Evolutionary conservation across 2,797 vertebrate species (phyloP), one percentile per base, ranked within the genome.

Genomic region (Sebastiscus albofasciatus): DNA sequence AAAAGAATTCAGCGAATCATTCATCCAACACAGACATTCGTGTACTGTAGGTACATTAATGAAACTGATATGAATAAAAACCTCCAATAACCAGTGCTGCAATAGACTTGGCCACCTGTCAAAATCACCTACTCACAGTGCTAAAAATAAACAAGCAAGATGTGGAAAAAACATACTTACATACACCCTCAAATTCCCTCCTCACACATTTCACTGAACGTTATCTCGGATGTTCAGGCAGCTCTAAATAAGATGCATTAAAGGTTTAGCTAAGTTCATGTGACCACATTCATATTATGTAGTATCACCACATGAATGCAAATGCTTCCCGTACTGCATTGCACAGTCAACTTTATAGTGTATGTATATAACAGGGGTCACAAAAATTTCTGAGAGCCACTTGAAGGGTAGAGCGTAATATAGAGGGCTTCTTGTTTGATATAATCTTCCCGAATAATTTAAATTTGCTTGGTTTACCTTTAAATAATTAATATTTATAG

Each of bases 121-220:
- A 83, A 76, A 74, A 67, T 31, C 68, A 67, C 72, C 64, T 39
- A 56, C 36, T 74, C 52, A 22, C 6, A n/a, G 9, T 64, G 36
- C 33, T 70, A 36, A 64, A 68, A 27, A 54, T 55, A 72, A 58
- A 62, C 5, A 56, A 24, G 18, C 49, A 59, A 62, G 75, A 78
- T 26, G 18, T 27, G 54, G 22, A 8, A 20, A 11, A 73, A 26
- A 22, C 14, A 67, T 46, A 27, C 64, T 67, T 69, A 46, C 39
- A 18, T 20, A 49, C 24, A 52, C n/a, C 59, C 49, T 59, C n/a
- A 65, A 22, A 46, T 46, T 39, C 22, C 13, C 46, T 62, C 9
- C 31, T 78, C 46, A 56, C 42, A 67, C 31, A 56, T 73, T 34
- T 67, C 39, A 54, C 22, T 34, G 22, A 73, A 56, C 0, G 7